Conservation (phyloP, 2,797 vertebrate genomes). For the Natrix natrix region DNA sequence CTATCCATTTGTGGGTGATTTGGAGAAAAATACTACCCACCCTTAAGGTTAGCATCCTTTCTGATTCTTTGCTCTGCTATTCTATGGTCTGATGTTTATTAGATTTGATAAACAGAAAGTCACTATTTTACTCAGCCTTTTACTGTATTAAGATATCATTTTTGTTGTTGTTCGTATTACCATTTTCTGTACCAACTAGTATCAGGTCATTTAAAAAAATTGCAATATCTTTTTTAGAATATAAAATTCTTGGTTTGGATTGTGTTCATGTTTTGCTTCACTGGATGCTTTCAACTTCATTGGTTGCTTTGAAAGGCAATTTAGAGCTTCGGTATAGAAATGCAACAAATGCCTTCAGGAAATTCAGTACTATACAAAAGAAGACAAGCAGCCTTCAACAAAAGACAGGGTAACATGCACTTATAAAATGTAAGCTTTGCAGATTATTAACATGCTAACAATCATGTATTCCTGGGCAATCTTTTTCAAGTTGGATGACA, state of each 20-base stretch:
- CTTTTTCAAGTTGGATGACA: conserved; percentile 29
- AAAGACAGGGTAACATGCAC: conserved; percentile 32
- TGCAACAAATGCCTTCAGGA: conserved; percentile 60
- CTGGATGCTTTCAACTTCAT: conserved; percentile 53
- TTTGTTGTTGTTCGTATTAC: neutral
- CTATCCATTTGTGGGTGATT: neutral
- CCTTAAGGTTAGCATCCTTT: neutral
- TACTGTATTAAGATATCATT: neutral
- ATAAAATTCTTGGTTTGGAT: conserved; percentile 41
- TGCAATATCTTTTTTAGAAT: conserved; percentile 41
- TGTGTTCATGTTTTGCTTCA: conserved; percentile 48
- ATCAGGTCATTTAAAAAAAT: conserved; percentile 41
- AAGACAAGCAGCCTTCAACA: conserved; percentile 15
- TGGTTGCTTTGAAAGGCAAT: conserved; percentile 40
- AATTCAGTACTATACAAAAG: conserved; percentile 47
- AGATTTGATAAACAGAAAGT: neutral
- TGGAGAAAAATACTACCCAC: neutral
- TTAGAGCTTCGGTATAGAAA: conserved; percentile 56
- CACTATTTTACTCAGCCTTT: neutral
- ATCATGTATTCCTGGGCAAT: neutral
- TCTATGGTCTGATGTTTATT: neutral
- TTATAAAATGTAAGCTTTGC: conserved; percentile 34
- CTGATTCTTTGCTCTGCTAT: neutral
- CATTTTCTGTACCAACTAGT: conserved; percentile 43
- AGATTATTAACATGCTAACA: conserved; percentile 27